phyloP scores from a whole-genome alignment of 1,140 invertebrate genomes.

The Drosophila arizonae region DNA sequence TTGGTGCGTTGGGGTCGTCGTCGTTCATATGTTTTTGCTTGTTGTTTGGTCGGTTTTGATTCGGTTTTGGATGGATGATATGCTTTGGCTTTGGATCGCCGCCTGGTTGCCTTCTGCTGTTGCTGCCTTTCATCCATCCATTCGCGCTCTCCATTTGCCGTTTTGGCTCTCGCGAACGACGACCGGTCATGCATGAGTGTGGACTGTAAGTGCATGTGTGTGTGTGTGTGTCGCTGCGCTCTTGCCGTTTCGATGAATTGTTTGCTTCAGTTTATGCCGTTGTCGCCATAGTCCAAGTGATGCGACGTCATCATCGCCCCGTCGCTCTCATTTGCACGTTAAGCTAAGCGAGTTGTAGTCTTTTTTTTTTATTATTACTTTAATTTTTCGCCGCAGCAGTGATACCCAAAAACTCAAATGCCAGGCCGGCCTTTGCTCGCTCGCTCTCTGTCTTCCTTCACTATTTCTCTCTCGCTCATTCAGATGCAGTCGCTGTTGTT shows the following conservation, averaged over 20 bases:
- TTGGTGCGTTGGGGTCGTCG: constrained; percentile 69
- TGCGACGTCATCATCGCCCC: constrained; percentile 31
- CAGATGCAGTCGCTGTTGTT: constrained; percentile 9
- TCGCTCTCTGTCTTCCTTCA: background rate
- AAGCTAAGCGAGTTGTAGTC: constrained; percentile 55
- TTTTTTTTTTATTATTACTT: constrained; percentile 52
- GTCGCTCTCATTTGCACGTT: constrained; percentile 72
- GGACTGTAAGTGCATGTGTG: constrained; percentile 19
- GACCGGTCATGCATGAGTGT: constrained; percentile 45
- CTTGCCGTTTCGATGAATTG: constrained; percentile 49
- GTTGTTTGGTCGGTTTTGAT: constrained; percentile 81
- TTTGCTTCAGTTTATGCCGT: constrained; percentile 49
- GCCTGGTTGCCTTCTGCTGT: constrained; percentile 21
- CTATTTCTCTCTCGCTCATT: constrained; percentile 9
- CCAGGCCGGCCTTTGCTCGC: constrained; percentile 17
- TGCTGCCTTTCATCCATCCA: constrained; percentile 42
- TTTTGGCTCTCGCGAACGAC: constrained; percentile 41
- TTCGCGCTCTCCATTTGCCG: constrained; percentile 39
- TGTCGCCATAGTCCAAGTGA: constrained; percentile 20
- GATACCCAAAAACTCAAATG: constrained; percentile 33
- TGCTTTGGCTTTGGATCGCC: constrained; percentile 62
- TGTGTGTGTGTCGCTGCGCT: constrained; percentile 24
- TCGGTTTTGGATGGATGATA: constrained; percentile 81
- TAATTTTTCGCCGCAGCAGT: constrained; percentile 67
- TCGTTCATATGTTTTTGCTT: constrained; percentile 73